These are phyloP conservation scores for Aurelia sp. DNA, from an alignment of 30 jellyfish, hydroid and myxozoan genomes.

Conservation along the genomic window DNA sequence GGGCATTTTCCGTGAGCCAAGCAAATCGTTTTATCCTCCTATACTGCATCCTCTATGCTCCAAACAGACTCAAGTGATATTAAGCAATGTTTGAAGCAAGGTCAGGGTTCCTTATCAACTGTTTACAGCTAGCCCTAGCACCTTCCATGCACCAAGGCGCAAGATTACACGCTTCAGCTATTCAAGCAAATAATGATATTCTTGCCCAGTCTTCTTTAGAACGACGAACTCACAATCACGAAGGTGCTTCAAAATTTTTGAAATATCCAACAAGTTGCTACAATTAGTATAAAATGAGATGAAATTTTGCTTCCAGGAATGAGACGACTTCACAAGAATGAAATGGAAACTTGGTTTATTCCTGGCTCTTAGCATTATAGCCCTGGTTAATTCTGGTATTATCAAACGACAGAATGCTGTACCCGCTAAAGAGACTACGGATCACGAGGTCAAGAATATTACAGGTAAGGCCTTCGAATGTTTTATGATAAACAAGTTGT, in stretches of 20 bases:
- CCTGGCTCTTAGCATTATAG: slow-evolving; percentile 7
- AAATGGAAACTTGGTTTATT: slow-evolving; percentile 5
- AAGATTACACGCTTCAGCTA: slow-evolving; percentile 71
- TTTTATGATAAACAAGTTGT: too few relatives aligned
- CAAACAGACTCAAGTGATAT: not conserved
- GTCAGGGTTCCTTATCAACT: not conserved
- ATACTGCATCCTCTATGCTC: too few relatives aligned
- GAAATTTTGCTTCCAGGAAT: slow-evolving; percentile 28
- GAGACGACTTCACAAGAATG: slow-evolving; percentile 49
- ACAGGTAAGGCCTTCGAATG: slow-evolving; percentile 50
- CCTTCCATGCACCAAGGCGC: slow-evolving; percentile 33
- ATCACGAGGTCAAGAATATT: slow-evolving; percentile 56
- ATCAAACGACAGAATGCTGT: slow-evolving; percentile 27
- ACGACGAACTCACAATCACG: not conserved
- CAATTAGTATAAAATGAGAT: not conserved
- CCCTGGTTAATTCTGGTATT: slow-evolving; percentile 47
- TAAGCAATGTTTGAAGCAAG: not conserved
- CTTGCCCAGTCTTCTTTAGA: slow-evolving; percentile 38
- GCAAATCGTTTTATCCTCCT: too few relatives aligned
- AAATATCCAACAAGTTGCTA: not conserved
- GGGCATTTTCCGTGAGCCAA: too few relatives aligned
- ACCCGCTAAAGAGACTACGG: slow-evolving; percentile 23
- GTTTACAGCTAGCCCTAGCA: slow-evolving; percentile 14
- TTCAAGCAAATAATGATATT: not conserved
- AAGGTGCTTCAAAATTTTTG: not conserved